Base-by-base conservation (phyloP, 2,888 invertebrate species). In the Pecten maximus region DNA sequence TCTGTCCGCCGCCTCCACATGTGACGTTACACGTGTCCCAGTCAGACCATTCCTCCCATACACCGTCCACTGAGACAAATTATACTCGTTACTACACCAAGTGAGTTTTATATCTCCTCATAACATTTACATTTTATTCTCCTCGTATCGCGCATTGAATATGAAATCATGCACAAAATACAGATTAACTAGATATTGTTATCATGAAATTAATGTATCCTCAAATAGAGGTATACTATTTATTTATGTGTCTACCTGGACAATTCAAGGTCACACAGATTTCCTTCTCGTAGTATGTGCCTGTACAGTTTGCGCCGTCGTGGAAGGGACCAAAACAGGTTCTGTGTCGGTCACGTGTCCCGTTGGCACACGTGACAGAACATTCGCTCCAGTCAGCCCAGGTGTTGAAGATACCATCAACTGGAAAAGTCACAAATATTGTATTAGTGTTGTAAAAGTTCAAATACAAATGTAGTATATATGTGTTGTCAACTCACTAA, bases 351-450 rank as follows among this genome's bases (percentile, higher is more conserved):
- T 93, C 91, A 87, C 92, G 92, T 40, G 91, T 91, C 3, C 94
- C 94, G 10, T 94, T 93, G 8, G 94, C 95, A 92, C 96, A 96
- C 0, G 95, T 92, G 0, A 93, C 92, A 50, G 92, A 93, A 91
- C 96, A 96, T 10, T 88, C 88, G 28, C 91, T 89, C 95, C 95
- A 95, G 10, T 50, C 91, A 0, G 92, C 89, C 95, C 95, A 95
- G 19, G 91, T 89, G 16, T 88, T 44, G 93, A 92, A 95, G 15
- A 93, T 91, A 35, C 95, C 95, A 88, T 95, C 94, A 88, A 94
- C 95, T 95, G 90, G 87, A 90, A 74, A 74, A 10, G 60, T 23
- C 60, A 74, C 35, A 35, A 0, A 74, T 28, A 16, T 35, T 28
- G 28, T 74, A 28, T 54, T 44, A 10, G 6, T 44, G 6, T n/a